Evolutionary conservation across 2,797 vertebrate genomes (phyloP), one percentile per base, ranked within the genome.

Genomic region (Apodemus agrarius): DNA sequence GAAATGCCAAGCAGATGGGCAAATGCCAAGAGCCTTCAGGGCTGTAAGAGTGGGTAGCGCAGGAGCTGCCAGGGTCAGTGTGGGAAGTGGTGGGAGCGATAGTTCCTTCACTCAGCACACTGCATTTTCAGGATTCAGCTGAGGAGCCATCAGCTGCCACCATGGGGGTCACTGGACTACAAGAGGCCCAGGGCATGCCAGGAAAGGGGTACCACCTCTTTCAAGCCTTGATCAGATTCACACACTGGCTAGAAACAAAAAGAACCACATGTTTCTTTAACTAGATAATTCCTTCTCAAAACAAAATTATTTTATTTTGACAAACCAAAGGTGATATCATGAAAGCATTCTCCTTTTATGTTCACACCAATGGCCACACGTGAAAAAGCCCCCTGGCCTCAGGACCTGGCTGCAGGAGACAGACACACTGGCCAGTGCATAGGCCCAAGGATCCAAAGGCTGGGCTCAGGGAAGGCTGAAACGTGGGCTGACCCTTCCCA

Each of bases 1-100:
- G 80, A 96, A 96, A 97, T 96, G 96, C 89, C 95, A 84, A 75
- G 90, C 97, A 97, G 95, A 96, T 86, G 90, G 93, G 65, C 40
- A 79, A 57, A 72, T 22, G 69, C 85, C 3, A 61, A 21, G 82
- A 69, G 79, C 82, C 31, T 4, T 0, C n/a, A 19, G n/a, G 91
- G 92, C 92, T 40, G 0, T 2, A 0, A 2, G 63, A 84, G 93
- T 88, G 90, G 90, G 93, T 65, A 63, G 95, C 3, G 2, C 1
- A 1, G 80, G 0, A 43, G 14, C 94, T 6, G 57, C 22, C 88
- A 86, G 93, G 94, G 96, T 65, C 90, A 74, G 88, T 2, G 95
- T 96, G 90, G 96, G 95, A 95, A 43, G 95, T 65, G 87, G 65
- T 29, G 29, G 90, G 21, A 6, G 74, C 2, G 2, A 82, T 10